Evolutionary conservation across 2,888 invertebrate species (phyloP), one percentile per base, ranked within the genome.

Genomic region (Blastobasis adustella): DNA sequence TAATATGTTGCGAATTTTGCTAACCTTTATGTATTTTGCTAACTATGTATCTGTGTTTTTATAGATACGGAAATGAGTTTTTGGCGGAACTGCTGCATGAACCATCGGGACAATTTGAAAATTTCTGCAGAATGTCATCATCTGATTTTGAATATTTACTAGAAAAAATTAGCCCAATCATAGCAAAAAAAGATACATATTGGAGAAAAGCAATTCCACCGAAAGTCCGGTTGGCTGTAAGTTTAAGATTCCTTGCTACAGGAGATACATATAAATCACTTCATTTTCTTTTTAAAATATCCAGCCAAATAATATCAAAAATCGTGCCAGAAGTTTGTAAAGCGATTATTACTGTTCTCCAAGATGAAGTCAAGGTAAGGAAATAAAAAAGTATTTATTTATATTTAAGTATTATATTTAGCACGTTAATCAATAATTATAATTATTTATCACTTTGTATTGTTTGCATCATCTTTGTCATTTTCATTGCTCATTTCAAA

Each of bases 281-380:
- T 8, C 54, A 55, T 40, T 55, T 44, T 45, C 45, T 53, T n/a
- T 58, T 58, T 40, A 58, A 58, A 51, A 38, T 58, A 37, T 57
- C 55, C 37, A 44, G 40, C 37, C 51, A 46, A 48, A 7, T 51
- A 7, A 55, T 58, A 42, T 58, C 58, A 10, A 41, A 49, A 44
- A 55, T 55, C 10, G 37, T 58, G 39, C 49, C 46, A 10, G 53
- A 55, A 51, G 49, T 53, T 23, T 55, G 55, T 49, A 10, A 41
- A 10, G 55, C 55, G 5, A 37, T 55, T 41, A 50, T 41, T 37
- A 6, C 47, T 49, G 47, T 49, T 10, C 42, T 49, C 42, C 49
- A 45, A 37, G 38, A 48, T 50, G 47, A 49, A 45, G 50, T 53
- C 5, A 49, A 50, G 45, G 47, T 50, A 53, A 42, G 41, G 39